phyloP scores from a whole-genome alignment of 1,140 invertebrate genomes.

The Temnothorax nylanderi region DNA sequence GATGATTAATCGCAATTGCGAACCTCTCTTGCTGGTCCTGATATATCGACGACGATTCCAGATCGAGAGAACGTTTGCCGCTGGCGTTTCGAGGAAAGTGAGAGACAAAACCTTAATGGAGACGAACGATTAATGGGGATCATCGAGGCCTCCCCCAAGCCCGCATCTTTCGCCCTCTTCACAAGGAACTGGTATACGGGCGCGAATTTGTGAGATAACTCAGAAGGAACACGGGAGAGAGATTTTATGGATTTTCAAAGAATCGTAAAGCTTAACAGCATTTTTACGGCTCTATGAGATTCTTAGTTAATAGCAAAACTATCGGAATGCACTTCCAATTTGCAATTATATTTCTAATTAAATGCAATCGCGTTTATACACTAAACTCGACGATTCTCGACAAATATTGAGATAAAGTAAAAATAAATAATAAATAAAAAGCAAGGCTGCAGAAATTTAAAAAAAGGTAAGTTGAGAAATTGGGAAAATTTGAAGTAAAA shows the following conservation, averaged over 20 bases:
- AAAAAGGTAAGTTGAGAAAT: not conserved
- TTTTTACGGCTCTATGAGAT: not conserved
- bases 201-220: slow-evolving; percentile 49
- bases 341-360: not conserved
- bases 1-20: slow-evolving; percentile 25
- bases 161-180: slow-evolving; percentile 61
- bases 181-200: slow-evolving; percentile 53
- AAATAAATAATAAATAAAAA: not conserved
- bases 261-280: slow-evolving; percentile 11
- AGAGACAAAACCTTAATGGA: slow-evolving; percentile 38
- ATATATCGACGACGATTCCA: not conserved
- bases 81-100: slow-evolving; percentile 56
- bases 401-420: not conserved
- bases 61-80: slow-evolving; percentile 4
- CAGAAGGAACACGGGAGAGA: not conserved
- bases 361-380: not conserved
- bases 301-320: not conserved
- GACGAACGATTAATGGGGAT: slow-evolving; percentile 65
- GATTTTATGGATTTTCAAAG: slow-evolving; percentile 29
- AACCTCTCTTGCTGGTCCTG: not conserved
- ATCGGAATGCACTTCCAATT: not conserved
- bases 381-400: not conserved
- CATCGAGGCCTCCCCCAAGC: slow-evolving; percentile 54
- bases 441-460: not conserved
- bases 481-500: no score